Evolutionary conservation across 2,888 invertebrate genomes (phyloP), one percentile per base, ranked within the genome.

Genomic region (Pyralis farinalis): DNA sequence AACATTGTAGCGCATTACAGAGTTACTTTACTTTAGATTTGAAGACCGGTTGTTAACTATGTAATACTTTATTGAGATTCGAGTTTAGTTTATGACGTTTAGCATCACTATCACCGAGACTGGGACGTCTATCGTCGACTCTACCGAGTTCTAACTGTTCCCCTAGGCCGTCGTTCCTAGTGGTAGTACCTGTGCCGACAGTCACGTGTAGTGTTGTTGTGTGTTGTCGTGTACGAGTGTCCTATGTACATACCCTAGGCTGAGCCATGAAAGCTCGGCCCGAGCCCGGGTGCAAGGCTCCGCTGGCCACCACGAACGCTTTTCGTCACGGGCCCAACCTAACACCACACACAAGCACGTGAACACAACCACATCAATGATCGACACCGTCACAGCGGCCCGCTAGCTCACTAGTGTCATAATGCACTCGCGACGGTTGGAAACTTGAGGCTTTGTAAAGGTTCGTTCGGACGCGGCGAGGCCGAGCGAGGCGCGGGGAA

Each of bases 181-280:
- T 53, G 50, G 48, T 46, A 51, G 47, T 59, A 47, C 53, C 43
- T 47, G 52, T 53, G 45, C 49, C 5, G 11, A 31, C 21, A 22
- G 31, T 11, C 30, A 25, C 10, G 27, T 32, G 32, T 55, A 48
- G 46, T 49, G 51, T 58, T 47, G 51, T 58, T 47, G 51, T 55
- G 59, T 49, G 52, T 57, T n/a, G 56, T 58, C n/a, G 47, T 47
- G 30, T 37, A 12, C 37, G 34, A 49, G 42, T 55, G 49, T 49
- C 16, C 16, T 16, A 4, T 3, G 80, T 85, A 92, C 94, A 91
- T 94, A 95, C 95, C 94, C 95, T 93, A 93, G 95, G 94, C 93
- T 95, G 95, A 92, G 95, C 95, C 95, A 95, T 95, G 93, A 92
- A 93, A 92, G 92, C 93, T 92, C 93, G 93, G 91, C 92, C 93